These are phyloP conservation scores for Drosophila hydei DNA, from an alignment of 1,140 invertebrate species.

Conservation along the genomic window DNA sequence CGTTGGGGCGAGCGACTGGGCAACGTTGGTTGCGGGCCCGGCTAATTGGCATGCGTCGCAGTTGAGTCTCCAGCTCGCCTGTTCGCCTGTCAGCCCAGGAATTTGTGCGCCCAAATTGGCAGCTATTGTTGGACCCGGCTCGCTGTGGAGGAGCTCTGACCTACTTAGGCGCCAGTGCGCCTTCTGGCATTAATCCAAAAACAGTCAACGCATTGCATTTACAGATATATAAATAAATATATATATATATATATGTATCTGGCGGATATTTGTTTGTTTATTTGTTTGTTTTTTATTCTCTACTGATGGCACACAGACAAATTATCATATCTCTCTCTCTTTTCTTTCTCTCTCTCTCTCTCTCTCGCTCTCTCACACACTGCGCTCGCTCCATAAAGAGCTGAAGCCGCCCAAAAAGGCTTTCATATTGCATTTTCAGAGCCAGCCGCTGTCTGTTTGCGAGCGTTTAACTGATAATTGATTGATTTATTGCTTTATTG, in stretches of 20 bases:
- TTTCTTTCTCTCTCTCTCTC: not conserved
- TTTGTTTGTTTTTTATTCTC: no score
- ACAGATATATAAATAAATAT: constrained; percentile 1
- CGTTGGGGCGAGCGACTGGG: constrained; percentile 16
- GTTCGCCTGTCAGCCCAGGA: constrained; percentile 72
- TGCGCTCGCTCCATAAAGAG: not conserved
- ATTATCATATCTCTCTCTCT: constrained; percentile 28
- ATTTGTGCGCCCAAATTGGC: constrained; percentile 77
- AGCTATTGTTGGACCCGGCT: constrained; percentile 59
- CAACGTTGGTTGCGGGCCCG: constrained; percentile 5
- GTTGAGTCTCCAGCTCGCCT: constrained; percentile 25
- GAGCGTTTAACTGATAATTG: constrained; percentile 71
- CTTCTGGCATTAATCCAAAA: constrained; percentile 78
- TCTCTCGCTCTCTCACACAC: not conserved
- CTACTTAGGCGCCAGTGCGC: constrained; percentile 72
- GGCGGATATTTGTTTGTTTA: constrained; percentile 22
- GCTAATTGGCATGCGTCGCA: constrained; percentile 73
- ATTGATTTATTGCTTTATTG: constrained; percentile 83
- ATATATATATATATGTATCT: constrained; percentile 6
- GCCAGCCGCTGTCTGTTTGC: constrained; percentile 38
- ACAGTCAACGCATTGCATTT: constrained; percentile 41
- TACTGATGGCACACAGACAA: constrained; percentile 35
- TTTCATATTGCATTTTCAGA: constrained; percentile 44
- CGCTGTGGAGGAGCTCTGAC: constrained; percentile 47
- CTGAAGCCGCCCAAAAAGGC: constrained; percentile 35